Percentiles rank a stretch among this genome's conserved stretches.
These are phyloP conservation scores for Bombus consobrinus DNA, from an alignment of 1,140 invertebrate species.

Conservation along the genomic window DNA sequence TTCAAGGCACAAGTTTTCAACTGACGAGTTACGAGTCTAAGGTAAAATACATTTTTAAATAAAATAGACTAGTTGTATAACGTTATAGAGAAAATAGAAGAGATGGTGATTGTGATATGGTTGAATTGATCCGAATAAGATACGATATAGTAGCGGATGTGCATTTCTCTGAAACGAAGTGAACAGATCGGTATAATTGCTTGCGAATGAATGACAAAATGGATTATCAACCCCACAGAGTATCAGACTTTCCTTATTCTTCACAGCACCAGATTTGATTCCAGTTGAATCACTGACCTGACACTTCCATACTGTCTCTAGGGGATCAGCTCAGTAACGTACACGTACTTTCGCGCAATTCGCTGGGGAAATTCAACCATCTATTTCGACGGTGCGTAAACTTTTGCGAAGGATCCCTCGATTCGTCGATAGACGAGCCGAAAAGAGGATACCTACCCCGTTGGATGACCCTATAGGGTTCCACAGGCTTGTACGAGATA, in stretches of 20 bases:
- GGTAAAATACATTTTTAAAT: too few relatives aligned
- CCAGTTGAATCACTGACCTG: slow-evolving; percentile 64
- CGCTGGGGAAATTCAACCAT: slow-evolving; percentile 72
- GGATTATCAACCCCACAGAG: background rate
- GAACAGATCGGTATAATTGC: background rate
- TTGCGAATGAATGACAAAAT: background rate
- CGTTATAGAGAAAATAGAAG: background rate
- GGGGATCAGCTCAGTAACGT: slow-evolving; percentile 64
- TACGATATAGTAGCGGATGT: background rate
- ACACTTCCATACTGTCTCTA: slow-evolving; percentile 55
- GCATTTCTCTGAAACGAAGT: background rate
- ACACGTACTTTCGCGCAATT: slow-evolving; percentile 62
- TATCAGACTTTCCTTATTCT: slow-evolving; percentile 19
- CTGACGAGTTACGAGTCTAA: too few relatives aligned
- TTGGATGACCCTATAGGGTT: slow-evolving; percentile 52
- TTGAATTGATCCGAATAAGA: background rate
- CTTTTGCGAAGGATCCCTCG: slow-evolving; percentile 66
- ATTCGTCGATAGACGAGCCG: slow-evolving; percentile 53
- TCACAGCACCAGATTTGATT: slow-evolving; percentile 60
- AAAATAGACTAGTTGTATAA: too few relatives aligned
- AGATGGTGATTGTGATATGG: background rate
- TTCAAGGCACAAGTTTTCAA: too few relatives aligned
- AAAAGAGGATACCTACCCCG: slow-evolving; percentile 36
- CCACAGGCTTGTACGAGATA: slow-evolving; percentile 43
- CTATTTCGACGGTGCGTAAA: slow-evolving; percentile 70